Base-by-base conservation (phyloP, 2,113 vertebrate species). In the Alligator mississippiensis region DNA sequence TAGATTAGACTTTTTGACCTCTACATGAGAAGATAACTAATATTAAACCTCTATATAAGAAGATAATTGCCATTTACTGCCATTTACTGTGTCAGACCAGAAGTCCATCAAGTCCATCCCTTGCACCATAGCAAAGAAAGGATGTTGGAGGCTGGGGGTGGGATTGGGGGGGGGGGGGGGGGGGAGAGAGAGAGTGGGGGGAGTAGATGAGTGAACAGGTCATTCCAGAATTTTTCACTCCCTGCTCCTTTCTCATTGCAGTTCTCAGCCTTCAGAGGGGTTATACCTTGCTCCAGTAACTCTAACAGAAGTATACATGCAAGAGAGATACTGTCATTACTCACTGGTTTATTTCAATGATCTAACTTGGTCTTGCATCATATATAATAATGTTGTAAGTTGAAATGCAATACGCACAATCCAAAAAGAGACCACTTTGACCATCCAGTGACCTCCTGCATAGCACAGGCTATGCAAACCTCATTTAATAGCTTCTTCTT, bases 401-500 rank as follows among this genome's bases (percentile, higher is more conserved):
- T 61, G 9, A 11, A 13, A 92, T 24, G 57, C 55, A 5, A 55
- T 6, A 70, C 4, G 0, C 2, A 61, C 19, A 30, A 30, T 28
- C 28, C 64, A 16, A 68, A 68, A 68, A 68, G 16, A 28, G n/a
- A 68, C 28, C 17, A 68, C 19, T 30, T 18, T 17, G 30, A 68
- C 30, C 64, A 18, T 30, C 21, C 14, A 47, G 18, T 72, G 21
- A 72, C 21, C 21, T 14, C 11, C 68, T 34, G 11, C 57, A 17
- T 22, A 79, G n/a, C 17, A 58, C 0, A 77, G 58, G 63, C 11
- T 54, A 72, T 80, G 6, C 11, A 70, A 66, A 84, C 83, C 22
- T 6, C 30, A 9, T 1, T 1, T 2, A 10, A 14, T 6, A 77
- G 0, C 21, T 55, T 64, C 63, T 83, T 4, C 24, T 66, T 5